Evolutionary conservation across 2,113 vertebrate species (phyloP), one percentile per base, ranked within the genome.

Genomic region (Chaetorhynchus papuensis): DNA sequence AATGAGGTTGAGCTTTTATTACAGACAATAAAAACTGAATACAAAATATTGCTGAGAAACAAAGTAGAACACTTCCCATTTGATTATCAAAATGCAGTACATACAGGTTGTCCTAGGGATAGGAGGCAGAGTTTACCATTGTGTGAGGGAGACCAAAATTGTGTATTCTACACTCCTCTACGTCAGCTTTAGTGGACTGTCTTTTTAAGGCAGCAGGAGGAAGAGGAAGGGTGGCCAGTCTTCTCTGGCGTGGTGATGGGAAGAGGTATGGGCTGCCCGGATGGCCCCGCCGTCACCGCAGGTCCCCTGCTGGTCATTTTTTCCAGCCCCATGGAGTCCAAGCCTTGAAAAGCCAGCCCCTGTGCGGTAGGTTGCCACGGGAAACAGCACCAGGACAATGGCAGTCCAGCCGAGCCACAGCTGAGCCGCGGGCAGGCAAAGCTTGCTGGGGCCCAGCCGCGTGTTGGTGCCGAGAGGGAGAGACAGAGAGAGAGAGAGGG

Each of bases 1-100:
- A 83, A 80, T 22, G 47, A 95, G 76, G 76, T 87, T 94, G 79
- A 89, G 79, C 71, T 96, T 91, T 96, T 96, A 96, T 94, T 88
- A 81, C 31, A 83, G 59, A 84, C 88, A 94, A 92, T 91, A 96
- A 96, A 93, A 93, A 56, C 64, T 16, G 75, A 90, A 50, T 28
- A 72, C 24, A 50, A 45, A 83, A 31, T 71, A 81, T 35, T 86
- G 52, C 76, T 9, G 7, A 88, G 88, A 89, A 94, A 88, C 52
- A 54, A 81, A 92, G 88, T 20, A 17, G 47, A 88, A 45, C 49
- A 33, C 49, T 94, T 94, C 71, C 56, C 23, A 1, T 41, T 1
- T 23, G 63, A 63, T 71, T 76, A 63, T 78, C 76, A 44, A 61
- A 83, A 72, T 13, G n/a, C 45, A 64, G 52, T 27, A n/a, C 44